phyloP scores from a whole-genome alignment of 2,113 vertebrate genomes.

The Cavia aperea region DNA sequence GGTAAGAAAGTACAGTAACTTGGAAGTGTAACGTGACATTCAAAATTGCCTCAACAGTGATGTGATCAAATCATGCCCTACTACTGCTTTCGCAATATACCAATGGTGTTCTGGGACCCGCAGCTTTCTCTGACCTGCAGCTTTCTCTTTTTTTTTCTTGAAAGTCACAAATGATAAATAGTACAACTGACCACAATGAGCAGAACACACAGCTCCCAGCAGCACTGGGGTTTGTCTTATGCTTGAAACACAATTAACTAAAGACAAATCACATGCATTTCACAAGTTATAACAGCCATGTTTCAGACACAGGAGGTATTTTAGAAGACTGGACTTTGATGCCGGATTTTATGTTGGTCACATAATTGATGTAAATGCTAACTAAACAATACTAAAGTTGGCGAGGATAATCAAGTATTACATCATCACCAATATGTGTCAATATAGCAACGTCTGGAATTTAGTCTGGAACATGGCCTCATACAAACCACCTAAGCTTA shows the following conservation, averaged over 20 bases:
- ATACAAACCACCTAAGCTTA: background rate
- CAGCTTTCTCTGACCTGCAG: background rate
- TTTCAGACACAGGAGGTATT: background rate
- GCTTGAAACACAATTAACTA: slow-evolving; percentile 56
- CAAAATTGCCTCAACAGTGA: background rate
- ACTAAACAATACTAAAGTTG: background rate
- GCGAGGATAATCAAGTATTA: slow-evolving; percentile 2
- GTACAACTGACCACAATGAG: slow-evolving; percentile 21
- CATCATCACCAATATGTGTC: background rate
- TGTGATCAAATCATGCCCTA: background rate
- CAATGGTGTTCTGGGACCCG: background rate
- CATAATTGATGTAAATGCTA: background rate
- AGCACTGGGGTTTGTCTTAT: background rate
- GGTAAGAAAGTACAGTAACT: background rate
- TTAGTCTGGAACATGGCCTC: background rate
- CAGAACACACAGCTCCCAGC: slow-evolving; percentile 4
- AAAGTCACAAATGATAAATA: slow-evolving; percentile 45
- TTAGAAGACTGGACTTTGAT: background rate
- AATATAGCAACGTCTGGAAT: background rate
- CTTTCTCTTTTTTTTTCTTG: slow-evolving; percentile 26
- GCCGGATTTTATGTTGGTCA: background rate
- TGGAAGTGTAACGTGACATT: background rate
- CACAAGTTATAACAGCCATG: background rate
- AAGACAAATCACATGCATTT: slow-evolving; percentile 54
- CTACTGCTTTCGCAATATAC: background rate